Evolutionary conservation across 2,113 vertebrate genomes (phyloP).

Genomic region (Brevimyrus niger): DNA sequence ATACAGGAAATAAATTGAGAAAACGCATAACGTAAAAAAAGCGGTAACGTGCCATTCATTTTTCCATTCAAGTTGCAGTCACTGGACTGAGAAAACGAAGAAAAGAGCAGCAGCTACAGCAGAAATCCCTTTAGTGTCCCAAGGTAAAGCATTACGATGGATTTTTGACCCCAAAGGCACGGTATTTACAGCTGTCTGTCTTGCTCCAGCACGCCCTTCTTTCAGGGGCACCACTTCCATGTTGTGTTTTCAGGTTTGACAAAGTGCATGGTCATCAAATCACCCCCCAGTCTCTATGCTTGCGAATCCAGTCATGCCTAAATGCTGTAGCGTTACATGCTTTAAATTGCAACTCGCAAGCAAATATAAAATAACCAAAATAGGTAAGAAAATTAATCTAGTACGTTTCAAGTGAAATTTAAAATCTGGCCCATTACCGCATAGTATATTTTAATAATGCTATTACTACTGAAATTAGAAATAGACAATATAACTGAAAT

Average conservation of each 20-base stretch:
- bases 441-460: not conserved
- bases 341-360: constrained; percentile 14
- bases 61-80: constrained; percentile 12
- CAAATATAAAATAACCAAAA: constrained; percentile 21
- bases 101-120: constrained; percentile 29
- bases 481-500: not conserved
- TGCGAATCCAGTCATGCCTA: constrained; percentile 11
- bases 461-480: not conserved
- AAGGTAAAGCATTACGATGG: constrained; percentile 42
- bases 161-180: constrained; percentile 60
- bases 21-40: not conserved
- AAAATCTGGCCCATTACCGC: not conserved
- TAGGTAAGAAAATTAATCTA: constrained; percentile 39
- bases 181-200: constrained; percentile 55
- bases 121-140: constrained; percentile 13
- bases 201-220: constrained; percentile 38
- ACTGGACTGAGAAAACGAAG: constrained; percentile 33
- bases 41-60: not conserved
- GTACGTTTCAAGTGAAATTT: not conserved
- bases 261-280: constrained; percentile 36
- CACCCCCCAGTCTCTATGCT: not conserved
- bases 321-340: not conserved
- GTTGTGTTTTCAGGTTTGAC: constrained; percentile 36
- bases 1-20: not conserved
- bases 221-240: constrained; percentile 50